Evolutionary conservation across 2,797 vertebrate genomes (phyloP), one percentile per base, ranked within the genome.

Genomic region (Selene dorsalis): DNA sequence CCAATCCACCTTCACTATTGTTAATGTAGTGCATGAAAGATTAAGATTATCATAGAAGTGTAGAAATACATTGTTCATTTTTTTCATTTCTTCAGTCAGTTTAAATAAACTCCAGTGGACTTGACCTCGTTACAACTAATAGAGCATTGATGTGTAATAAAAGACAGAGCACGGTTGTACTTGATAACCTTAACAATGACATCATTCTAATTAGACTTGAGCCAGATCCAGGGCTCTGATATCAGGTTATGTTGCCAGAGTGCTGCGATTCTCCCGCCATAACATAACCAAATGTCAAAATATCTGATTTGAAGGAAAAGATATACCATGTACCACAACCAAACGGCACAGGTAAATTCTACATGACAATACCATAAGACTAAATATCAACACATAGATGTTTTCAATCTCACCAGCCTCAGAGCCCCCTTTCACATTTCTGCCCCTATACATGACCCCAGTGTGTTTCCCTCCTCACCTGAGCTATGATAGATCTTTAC

Each of bases 401-500:
- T 28, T 28, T 28, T 73, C 7, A 18, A n/a, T 4, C 12, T 20
- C 47, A 60, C n/a, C 20, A 17, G 11, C 26, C 28, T 63, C 17
- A 30, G 57, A 53, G 35, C 8, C 14, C 52, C 32, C 14, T 24
- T 24, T 3, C 35, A 48, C 28, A 41, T 47, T 24, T 63, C 4
- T 3, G 3, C 3, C 39, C 55, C 18, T 62, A 16, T 56, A 14
- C 18, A 12, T 62, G n/a, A 1, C 55, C 41, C 69, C 47, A 26
- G 12, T 24, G 62, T 73, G 48, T 61, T 61, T 47, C 24, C 9
- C n/a, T 58, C 16, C 13, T 45, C 24, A 68, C 13, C 63, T 69
- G 26, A 70, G 17, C 11, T 45, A 22, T 56, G 0, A 41, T 6
- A 10, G 2, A 2, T 43, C 3, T 75, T 74, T 38, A 72, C 53